Percentiles rank a stretch among this genome's conserved stretches.
These are phyloP conservation scores for Aphis craccivora DNA, from an alignment of 1,140 invertebrate genomes.

Conservation along the genomic window DNA sequence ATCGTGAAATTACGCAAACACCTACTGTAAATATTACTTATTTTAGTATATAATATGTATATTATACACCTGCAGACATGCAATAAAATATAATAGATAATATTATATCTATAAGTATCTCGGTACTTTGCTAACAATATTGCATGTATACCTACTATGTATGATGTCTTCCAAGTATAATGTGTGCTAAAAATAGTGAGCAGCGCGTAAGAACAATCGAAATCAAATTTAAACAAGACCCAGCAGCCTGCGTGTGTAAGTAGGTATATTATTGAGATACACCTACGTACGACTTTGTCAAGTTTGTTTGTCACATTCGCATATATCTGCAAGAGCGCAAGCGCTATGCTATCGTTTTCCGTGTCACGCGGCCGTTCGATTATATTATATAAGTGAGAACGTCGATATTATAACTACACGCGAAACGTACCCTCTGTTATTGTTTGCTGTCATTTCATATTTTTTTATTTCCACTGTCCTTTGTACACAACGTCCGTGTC, in stretches of 20 bases:
- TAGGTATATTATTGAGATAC: not conserved
- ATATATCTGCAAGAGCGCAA: not conserved
- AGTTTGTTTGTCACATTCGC: not conserved
- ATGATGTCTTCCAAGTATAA: not conserved
- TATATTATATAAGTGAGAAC: not conserved
- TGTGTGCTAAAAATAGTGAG: not conserved
- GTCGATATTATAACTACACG: not conserved
- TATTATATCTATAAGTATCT: not conserved
- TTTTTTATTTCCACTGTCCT: not conserved
- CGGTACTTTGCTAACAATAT: not conserved
- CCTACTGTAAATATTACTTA: too few relatives aligned
- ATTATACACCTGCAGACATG: not conserved
- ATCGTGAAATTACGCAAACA: not conserved
- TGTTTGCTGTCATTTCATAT: not conserved
- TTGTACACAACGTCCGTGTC: not conserved
- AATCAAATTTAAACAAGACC: not conserved
- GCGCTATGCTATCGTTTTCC: not conserved
- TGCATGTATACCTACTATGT: not conserved
- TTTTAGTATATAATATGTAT: too few relatives aligned
- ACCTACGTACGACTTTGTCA: not conserved
- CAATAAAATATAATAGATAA: not conserved
- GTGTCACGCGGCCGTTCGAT: not conserved
- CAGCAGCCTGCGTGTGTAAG: not conserved
- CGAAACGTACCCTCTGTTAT: not conserved
- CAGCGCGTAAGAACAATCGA: not conserved